These are phyloP conservation scores for Microdon myrmicae DNA, from an alignment of 2,888 invertebrate species.

Conservation along the genomic window DNA sequence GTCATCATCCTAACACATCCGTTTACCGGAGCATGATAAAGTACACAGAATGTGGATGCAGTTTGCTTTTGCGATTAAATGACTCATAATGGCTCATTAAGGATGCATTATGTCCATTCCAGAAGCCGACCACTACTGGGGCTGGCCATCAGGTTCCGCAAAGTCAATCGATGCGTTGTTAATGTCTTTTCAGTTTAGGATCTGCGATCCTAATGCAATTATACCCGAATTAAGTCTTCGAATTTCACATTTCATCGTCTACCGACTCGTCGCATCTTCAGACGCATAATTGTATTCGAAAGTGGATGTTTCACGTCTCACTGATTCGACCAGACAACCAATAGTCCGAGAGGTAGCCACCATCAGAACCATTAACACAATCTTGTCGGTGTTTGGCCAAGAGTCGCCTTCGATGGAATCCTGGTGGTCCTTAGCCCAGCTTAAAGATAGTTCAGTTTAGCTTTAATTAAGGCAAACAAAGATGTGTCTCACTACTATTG, in stretches of 20 bases:
- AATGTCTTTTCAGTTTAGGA: constrained; percentile 12
- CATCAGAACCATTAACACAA: constrained; percentile 35
- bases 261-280: constrained; percentile 21
- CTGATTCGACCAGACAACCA: constrained; percentile 19
- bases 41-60: constrained; percentile 13
- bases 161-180: constrained; percentile 44
- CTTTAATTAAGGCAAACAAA: constrained; percentile 48
- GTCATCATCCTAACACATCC: constrained; percentile 7
- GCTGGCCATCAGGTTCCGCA: constrained; percentile 7
- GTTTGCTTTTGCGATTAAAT: constrained; percentile 50
- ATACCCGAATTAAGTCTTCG: constrained; percentile 33
- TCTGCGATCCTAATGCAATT: constrained; percentile 36
- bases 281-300: constrained; percentile 43
- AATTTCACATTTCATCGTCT: constrained; percentile 37
- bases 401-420: constrained; percentile 8
- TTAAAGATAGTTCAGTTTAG: constrained; percentile 32
- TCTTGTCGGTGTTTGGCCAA: background rate
- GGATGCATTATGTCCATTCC: constrained; percentile 43
- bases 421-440: constrained; percentile 27
- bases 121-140: constrained; percentile 4
- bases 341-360: constrained; percentile 12
- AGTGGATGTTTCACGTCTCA: constrained; percentile 40
- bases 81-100: constrained; percentile 51
- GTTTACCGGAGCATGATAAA: too few relatives aligned
- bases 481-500: constrained; percentile 11